Evolutionary conservation across 2,113 vertebrate genomes (phyloP).

Genomic region (Entelurus aequoreus): DNA sequence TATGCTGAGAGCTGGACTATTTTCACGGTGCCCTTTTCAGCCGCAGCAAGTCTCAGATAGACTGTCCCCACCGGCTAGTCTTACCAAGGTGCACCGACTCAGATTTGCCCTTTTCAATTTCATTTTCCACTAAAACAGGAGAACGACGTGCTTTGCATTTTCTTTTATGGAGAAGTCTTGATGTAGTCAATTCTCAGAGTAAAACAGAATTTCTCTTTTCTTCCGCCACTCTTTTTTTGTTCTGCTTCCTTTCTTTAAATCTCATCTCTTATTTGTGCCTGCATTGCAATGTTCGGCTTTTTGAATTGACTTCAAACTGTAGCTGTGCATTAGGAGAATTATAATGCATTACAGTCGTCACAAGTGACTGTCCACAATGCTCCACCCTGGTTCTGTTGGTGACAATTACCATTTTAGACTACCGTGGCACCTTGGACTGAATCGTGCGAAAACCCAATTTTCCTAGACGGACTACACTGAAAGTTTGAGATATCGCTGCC

Average conservation of each 20-base stretch:
- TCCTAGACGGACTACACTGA: too few relatives aligned
- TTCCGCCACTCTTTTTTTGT: not conserved
- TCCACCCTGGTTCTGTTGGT: too few relatives aligned
- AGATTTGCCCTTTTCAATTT: conserved; percentile 71
- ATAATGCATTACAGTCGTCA: conserved; percentile 6
- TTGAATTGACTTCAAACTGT: conserved; percentile 3
- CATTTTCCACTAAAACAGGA: conserved; percentile 47
- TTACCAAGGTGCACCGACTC: conserved; percentile 61
- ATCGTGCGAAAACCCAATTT: too few relatives aligned
- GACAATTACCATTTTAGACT: too few relatives aligned
- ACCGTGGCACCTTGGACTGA: too few relatives aligned
- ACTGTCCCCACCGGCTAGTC: conserved; percentile 66
- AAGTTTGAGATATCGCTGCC: too few relatives aligned
- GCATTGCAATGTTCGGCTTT: conserved; percentile 4
- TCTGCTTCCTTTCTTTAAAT: conserved; percentile 2
- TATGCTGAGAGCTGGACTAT: conserved; percentile 66
- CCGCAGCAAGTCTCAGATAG: conserved; percentile 56
- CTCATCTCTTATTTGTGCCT: not conserved
- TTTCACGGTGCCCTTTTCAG: conserved; percentile 68
- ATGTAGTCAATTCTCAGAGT: conserved; percentile 19
- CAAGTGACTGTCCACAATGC: too few relatives aligned
- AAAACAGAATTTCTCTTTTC: conserved; percentile 15
- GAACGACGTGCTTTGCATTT: conserved; percentile 57
- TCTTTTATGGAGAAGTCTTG: conserved; percentile 37
- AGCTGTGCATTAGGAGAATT: conserved; percentile 19